These are phyloP conservation scores for Penaeus indicus DNA, from an alignment of 1,140 invertebrate species.

Conservation along the genomic window DNA sequence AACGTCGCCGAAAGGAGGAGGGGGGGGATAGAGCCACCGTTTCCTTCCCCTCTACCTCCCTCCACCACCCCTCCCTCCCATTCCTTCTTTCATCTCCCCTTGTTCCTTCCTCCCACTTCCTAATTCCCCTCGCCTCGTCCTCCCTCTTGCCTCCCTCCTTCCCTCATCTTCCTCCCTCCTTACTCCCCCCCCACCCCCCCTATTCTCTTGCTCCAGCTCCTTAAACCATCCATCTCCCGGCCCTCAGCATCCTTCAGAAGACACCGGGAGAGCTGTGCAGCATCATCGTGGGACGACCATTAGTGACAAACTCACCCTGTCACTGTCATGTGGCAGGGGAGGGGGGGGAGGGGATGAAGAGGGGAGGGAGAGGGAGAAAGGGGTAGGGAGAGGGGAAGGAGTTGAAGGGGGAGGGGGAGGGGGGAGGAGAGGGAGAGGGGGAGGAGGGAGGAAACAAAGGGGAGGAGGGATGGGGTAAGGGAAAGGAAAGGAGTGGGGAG, in stretches of 20 bases:
- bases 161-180: not conserved
- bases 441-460: not conserved
- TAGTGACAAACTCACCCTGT: not conserved
- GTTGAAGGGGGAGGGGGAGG: not conserved
- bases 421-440: not conserved
- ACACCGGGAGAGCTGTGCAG: not conserved
- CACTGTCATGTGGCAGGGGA: not conserved
- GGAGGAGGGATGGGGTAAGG: not conserved
- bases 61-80: not conserved
- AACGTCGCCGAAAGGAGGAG: too few species aligned
- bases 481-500: not conserved
- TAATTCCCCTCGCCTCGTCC: not conserved
- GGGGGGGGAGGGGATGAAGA: not conserved
- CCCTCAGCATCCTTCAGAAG: not conserved
- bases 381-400: not conserved
- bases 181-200: not conserved
- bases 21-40: not conserved
- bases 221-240: not conserved
- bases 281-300: slow-evolving; percentile 2
- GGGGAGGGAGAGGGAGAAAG: not conserved
- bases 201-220: not conserved
- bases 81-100: too few species aligned
- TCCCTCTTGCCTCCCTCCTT: not conserved
- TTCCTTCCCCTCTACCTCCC: not conserved
- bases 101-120: not conserved